Evolutionary conservation across 2,113 vertebrate genomes (phyloP), one percentile per base, ranked within the genome.

Genomic region (Pituophis catenifer): DNA sequence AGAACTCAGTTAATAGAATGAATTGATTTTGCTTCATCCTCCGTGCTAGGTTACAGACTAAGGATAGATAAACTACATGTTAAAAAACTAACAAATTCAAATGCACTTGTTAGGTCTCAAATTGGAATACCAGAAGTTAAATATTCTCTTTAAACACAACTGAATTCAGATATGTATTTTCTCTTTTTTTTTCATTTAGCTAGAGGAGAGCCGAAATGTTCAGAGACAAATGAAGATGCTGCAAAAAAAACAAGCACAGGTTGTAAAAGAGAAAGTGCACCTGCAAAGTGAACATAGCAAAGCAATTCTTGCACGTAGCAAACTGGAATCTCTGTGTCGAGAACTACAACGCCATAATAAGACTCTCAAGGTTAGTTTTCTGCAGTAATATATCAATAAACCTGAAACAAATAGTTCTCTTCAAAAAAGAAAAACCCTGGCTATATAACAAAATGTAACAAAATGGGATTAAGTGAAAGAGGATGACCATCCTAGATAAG

Each of bases 301-400:
- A 94, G 99, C 99, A 93, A 98, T 99, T 96, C 97, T 99, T 96
- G 99, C 99, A 59, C 99, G 99, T 92, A 99, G 99, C 97, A 99
- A 99, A 96, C 98, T 99, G 95, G 99, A 99, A 97, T 99, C 99
- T 92, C 98, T 99, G 23, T 99, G 99, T 95, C 97, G 99, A 91
- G 99, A 99, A 97, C 98, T 99, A 95, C 99, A 99, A 97, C 98
- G 99, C 85, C 99, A 99, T 97, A 99, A 99, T 97, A 99, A 99
- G 97, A 99, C 98, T 1, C 98, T 99, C 95, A 99, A 99, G 99
- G 99, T 99, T 94, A 90, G 96, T 95, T 85, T 89, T n/a, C 38
- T 65, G 29, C 11, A 21, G 12, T 90, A 10, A 7, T 70, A 1
- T 3, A 53, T 62, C 94, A 29, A 29, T 21, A 70, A 86, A 13